Conservation (phyloP, 2,113 vertebrate species). For the Alexandromys fortis region DNA sequence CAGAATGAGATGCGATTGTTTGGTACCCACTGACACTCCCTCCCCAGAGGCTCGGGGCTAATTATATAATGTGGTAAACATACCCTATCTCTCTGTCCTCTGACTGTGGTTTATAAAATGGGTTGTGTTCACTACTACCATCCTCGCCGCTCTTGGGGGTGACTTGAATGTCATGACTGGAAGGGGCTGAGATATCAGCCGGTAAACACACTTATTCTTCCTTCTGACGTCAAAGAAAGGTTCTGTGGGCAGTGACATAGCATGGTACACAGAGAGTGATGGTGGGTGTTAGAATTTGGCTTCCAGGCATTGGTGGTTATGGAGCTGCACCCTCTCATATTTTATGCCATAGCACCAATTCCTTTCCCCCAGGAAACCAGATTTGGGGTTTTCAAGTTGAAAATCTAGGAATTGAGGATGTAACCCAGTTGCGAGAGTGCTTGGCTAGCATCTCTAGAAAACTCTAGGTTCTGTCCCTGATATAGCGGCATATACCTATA, state of each 20-base stretch:
- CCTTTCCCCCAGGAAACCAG: not conserved
- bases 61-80: not conserved
- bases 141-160: conserved; percentile 32
- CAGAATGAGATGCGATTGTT: not conserved
- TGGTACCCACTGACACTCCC: not conserved
- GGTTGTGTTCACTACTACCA: conserved; percentile 36
- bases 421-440: not conserved
- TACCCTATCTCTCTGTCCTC: conserved; percentile 8
- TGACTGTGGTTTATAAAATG: conserved; percentile 56
- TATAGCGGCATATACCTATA: not conserved
- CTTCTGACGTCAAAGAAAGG: not conserved
- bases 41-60: not conserved
- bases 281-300: not conserved
- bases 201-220: not conserved
- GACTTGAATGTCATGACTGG: not conserved
- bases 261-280: not conserved
- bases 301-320: not conserved
- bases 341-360: not conserved
- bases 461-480: not conserved
- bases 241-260: not conserved
- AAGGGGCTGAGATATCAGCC: not conserved
- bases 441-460: not conserved
- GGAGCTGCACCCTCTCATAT: rapidly evolving
- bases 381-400: not conserved
- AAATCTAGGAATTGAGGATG: not conserved